Base-by-base conservation (phyloP, 1,140 invertebrate genomes). In the Grapholita molesta region DNA sequence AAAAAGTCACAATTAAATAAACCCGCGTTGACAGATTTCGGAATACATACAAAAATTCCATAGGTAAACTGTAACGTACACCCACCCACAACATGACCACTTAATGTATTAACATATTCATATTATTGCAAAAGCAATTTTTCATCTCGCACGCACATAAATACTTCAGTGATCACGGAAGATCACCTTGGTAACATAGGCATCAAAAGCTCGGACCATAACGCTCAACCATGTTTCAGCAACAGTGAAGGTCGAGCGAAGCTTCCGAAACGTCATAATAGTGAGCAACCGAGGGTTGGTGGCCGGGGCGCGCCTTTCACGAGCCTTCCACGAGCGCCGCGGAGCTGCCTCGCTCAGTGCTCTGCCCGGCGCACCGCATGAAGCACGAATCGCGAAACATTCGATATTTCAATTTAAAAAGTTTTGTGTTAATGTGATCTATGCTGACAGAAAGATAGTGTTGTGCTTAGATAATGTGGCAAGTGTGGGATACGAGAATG, bases 291-390 rank as follows among this genome's bases (percentile, higher is more conserved):
- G n/a, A 61, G 55, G 55, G 55, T 61, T 61, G 55, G 55, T 18
- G 55, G 28, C 25, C 12, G 35, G 35, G 35, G n/a, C 35, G 35
- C 35, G 11, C 30, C 55, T 61, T 61, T 61, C 55, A 70, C 72
- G 70, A 85, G 83, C 77, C 78, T 86, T 84, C 84, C 69, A 82
- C 72, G 70, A 74, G 57, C 66, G 42, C 70, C 42, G 38, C 67
- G 38, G 68, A 9, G 23, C 38, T 65, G 38, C 53, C 67, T 66
- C 48, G 69, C 70, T 52, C 85, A 89, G 86, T 89, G 79, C 76
- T 73, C 61, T 69, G 73, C 72, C 71, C 71, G 77, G 70, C 84
- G 83, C 78, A 80, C 79, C 79, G 71, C 73, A 68, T 78, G 52
- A 68, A 79, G 76, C 84, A 84, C 86, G 85, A 70, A 69, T 30